These are phyloP conservation scores for Dromius quadrimaculatus DNA, from an alignment of 2,888 invertebrate genomes.

Conservation along the genomic window DNA sequence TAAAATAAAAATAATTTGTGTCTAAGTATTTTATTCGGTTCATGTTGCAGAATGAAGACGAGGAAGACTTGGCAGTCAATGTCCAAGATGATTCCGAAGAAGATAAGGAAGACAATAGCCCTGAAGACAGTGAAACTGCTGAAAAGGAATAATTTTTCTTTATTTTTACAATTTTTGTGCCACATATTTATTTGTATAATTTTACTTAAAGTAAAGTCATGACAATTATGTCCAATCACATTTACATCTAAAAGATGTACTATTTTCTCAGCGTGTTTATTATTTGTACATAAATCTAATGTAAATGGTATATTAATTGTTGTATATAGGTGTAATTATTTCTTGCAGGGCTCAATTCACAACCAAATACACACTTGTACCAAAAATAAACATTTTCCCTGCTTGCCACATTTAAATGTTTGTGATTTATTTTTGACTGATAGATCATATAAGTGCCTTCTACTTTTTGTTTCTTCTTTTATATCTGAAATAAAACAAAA, in stretches of 20 bases:
- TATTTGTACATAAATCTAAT: conserved; percentile 16
- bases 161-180: conserved; percentile 4
- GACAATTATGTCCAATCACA: conserved; percentile 1
- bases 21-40: too few species aligned
- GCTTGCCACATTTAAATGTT: conserved; percentile 7
- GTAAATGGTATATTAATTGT: not conserved
- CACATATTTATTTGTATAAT: conserved; percentile 10
- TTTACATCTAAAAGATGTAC: not conserved
- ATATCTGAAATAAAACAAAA: conserved; percentile 28
- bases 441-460: conserved; percentile 40
- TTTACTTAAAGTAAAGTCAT: not conserved
- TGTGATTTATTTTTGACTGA: conserved; percentile 43
- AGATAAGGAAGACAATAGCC: conserved; percentile 26
- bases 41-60: conserved; percentile 35
- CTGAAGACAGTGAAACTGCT: not conserved
- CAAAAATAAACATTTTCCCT: not conserved
- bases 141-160: conserved; percentile 13
- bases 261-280: conserved; percentile 1
- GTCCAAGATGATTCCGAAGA: conserved; percentile 21
- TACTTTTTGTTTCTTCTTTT: conserved; percentile 26
- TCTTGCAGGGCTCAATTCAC: conserved; percentile 1
- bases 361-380: conserved; percentile 8
- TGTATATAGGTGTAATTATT: conserved; percentile 7
- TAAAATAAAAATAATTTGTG: too few species aligned
- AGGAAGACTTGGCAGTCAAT: conserved; percentile 38